phyloP scores from a whole-genome alignment of 2,888 invertebrate species.

The Adelognathus sp. region DNA sequence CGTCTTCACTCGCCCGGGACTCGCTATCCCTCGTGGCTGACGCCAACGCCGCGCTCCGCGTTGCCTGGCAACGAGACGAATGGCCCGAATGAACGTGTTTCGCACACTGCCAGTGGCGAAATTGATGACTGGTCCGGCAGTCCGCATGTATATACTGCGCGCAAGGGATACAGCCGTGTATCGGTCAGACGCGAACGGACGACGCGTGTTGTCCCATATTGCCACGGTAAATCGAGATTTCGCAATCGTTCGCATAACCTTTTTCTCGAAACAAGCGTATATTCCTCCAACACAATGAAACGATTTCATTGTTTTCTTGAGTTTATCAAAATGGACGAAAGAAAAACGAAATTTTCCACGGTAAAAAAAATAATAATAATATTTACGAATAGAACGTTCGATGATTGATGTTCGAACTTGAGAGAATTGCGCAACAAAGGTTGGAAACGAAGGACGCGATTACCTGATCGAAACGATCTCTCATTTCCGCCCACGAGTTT shows the following conservation, averaged over 20 bases:
- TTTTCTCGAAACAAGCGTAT: too few species aligned
- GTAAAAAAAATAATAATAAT: too few species aligned
- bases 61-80: constrained; percentile 53
- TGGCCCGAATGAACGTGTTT: constrained; percentile 23
- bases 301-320: too few species aligned
- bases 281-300: too few species aligned
- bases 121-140: constrained; percentile 5
- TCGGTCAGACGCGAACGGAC: constrained; percentile 22
- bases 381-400: too few species aligned
- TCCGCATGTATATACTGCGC: not conserved
- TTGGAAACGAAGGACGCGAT: not conserved
- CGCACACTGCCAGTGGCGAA: not conserved
- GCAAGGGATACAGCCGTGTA: constrained; percentile 18
- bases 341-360: too few species aligned
- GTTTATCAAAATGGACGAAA: too few species aligned
- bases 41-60: constrained; percentile 34
- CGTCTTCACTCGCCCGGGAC: constrained; percentile 5
- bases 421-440: not conserved
- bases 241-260: not conserved
- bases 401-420: not conserved
- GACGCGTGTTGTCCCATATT: not conserved
- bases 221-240: not conserved
- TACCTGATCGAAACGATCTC: not conserved
- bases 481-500: constrained; percentile 2
- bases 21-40: constrained; percentile 23